Evolutionary conservation across 2,888 invertebrate genomes (phyloP).

Genomic region (Scelioninae gen. 1): DNA sequence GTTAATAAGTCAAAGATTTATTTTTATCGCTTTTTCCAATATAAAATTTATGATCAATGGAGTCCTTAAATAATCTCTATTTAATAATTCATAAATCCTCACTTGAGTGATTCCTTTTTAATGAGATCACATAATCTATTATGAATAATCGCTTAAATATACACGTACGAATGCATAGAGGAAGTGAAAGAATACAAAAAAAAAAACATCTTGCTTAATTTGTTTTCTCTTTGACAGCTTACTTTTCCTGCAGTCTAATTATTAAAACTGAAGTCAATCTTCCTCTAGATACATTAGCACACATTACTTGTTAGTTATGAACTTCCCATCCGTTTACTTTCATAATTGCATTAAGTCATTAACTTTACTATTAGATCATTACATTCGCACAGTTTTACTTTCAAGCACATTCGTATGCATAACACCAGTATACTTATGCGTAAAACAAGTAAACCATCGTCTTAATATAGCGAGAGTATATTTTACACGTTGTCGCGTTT

Average conservation of each 20-base stretch:
- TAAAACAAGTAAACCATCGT: conserved; percentile 38
- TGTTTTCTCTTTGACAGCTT: too few relatives aligned
- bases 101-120: conserved; percentile 19
- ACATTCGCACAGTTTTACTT: conserved; percentile 49
- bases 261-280: too few relatives aligned
- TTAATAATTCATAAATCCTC: conserved; percentile 18
- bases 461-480: conserved; percentile 55
- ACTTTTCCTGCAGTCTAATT: too few relatives aligned
- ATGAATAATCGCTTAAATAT: conserved; percentile 31
- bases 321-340: neutral
- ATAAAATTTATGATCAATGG: neutral
- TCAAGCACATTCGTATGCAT: conserved; percentile 42
- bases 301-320: too few relatives aligned
- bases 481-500: conserved; percentile 48
- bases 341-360: conserved; percentile 31
- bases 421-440: conserved; percentile 30
- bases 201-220: too few relatives aligned
- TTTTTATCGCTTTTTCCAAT: neutral
- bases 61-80: conserved; percentile 1
- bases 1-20: too few relatives aligned
- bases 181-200: too few relatives aligned
- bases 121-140: conserved; percentile 30
- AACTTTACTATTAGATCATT: conserved; percentile 40
- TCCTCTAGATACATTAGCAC: too few relatives aligned
- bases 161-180: conserved; percentile 12